Evolutionary conservation across 2,888 invertebrate species (phyloP), one percentile per base, ranked within the genome.

Genomic region (Campaea margaritaria): DNA sequence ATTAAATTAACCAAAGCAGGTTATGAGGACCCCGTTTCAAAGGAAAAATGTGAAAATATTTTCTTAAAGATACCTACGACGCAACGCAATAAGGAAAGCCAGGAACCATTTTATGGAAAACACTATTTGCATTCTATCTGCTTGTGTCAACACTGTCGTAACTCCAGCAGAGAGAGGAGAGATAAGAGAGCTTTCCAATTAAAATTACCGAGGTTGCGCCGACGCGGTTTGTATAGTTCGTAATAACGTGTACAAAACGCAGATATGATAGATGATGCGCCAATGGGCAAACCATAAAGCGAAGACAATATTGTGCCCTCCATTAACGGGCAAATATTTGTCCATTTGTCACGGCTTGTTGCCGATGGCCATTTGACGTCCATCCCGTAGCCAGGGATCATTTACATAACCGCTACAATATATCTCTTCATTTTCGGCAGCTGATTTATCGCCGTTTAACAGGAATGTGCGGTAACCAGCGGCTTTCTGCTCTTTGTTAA

Each of bases 261-360:
- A 64, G 58, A 47, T 61, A 58, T 65, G 64, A 64, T 66, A 70
- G 69, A 70, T 73, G 65, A 68, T 64, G 72, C 67, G 70, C 42
- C 50, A 36, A 59, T 50, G 70, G 61, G 62, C 62, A 62, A 69
- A 68, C 67, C 76, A 78, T 78, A 77, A 76, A 78, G 75, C 71
- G 73, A 65, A 69, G 73, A 70, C 69, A 66, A 70, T 81, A 78
- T 81, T 83, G 74, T 81, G 79, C 78, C 68, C 69, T 81, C 80
- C 82, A 88, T 87, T 87, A 87, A 79, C 76, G 78, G 67, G 74
- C 73, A 88, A 89, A 90, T 87, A 88, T 89, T 89, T 85, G 84
- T 75, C 72, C 76, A 79, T 83, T 81, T 82, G 79, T 81, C 78
- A 76, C 70, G 69, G 68, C 57, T 70, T 68, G 74, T 76, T 74